Evolutionary conservation across 2,888 invertebrate genomes (phyloP).

Genomic region (Lampropteryx suffumata): DNA sequence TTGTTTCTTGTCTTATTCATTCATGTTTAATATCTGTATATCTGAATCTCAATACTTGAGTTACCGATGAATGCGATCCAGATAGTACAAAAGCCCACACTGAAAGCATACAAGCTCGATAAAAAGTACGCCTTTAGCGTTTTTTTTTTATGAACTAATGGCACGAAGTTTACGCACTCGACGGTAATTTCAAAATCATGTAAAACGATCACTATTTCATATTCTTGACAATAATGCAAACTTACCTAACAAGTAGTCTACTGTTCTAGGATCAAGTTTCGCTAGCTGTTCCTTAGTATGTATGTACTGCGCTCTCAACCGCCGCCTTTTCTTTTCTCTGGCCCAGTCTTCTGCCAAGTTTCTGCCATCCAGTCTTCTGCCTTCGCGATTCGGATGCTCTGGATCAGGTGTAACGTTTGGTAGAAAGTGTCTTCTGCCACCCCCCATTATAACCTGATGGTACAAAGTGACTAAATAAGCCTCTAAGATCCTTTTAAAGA

Average conservation of each 20-base stretch:
- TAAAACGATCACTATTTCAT: too few species aligned
- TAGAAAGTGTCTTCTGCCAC: constrained; percentile 89
- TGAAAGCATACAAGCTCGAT: too few species aligned
- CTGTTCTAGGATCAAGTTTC: constrained; percentile 85
- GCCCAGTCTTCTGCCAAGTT: constrained; percentile 92
- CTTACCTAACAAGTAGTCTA: constrained; percentile 89
- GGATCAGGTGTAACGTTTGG: constrained; percentile 88
- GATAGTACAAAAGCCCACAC: too few species aligned
- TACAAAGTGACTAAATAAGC: background rate
- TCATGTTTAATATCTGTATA: too few species aligned
- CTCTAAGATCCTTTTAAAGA: too few species aligned
- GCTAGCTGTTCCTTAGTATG: constrained; percentile 89
- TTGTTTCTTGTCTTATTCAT: too few species aligned
- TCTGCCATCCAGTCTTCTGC: constrained; percentile 88
- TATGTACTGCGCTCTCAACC: constrained; percentile 87
- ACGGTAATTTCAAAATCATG: too few species aligned
- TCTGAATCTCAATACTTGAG: too few species aligned
- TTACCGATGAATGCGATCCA: too few species aligned
- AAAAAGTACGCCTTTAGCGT: too few species aligned
- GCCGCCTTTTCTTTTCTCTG: constrained; percentile 86
- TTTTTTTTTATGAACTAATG: too few species aligned
- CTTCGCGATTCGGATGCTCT: constrained; percentile 87
- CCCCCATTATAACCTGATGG: constrained; percentile 89
- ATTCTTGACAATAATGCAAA: constrained; percentile 6
- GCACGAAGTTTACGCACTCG: too few species aligned